phyloP scores from a whole-genome alignment of 2,888 invertebrate species.

The Cryptocephalus primarius region DNA sequence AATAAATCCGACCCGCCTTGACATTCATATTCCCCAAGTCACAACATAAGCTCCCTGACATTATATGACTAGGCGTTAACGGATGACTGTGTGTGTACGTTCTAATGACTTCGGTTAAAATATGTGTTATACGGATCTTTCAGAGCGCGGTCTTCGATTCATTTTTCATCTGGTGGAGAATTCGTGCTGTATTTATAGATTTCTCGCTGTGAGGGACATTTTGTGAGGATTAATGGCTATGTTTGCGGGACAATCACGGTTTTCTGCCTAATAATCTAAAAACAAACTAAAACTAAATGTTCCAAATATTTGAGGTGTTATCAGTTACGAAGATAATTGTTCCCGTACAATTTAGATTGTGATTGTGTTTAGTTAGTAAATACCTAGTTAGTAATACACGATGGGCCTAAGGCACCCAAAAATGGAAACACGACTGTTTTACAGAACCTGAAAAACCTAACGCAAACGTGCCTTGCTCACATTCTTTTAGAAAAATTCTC shows the following conservation, averaged over 20 bases:
- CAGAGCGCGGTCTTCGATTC: conserved; percentile 12
- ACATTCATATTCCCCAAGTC: no score
- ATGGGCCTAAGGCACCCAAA: no score
- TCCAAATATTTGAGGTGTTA: no score
- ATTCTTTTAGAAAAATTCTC: no score
- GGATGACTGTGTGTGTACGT: conserved; percentile 23
- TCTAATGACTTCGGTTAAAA: conserved; percentile 21
- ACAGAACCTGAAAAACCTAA: no score
- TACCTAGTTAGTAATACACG: no score
- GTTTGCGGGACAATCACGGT: conserved; percentile 9
- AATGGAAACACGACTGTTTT: no score
- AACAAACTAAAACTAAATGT: background rate
- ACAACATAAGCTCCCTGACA: conserved; percentile 5
- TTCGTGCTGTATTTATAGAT: conserved; percentile 8
- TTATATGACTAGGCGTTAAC: conserved; percentile 17
- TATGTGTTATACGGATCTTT: conserved; percentile 21
- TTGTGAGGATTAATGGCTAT: conserved; percentile 10
- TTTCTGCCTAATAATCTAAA: conserved; percentile 2
- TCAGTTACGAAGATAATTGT: no score
- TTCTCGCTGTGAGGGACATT: conserved; percentile 10
- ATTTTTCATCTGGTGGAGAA: conserved; percentile 15
- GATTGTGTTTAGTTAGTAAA: no score
- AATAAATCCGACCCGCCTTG: no score
- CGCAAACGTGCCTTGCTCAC: no score
- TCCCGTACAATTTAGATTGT: no score